phyloP scores from a whole-genome alignment of 2,113 vertebrate species.

The Illadopsis cleaveri region DNA sequence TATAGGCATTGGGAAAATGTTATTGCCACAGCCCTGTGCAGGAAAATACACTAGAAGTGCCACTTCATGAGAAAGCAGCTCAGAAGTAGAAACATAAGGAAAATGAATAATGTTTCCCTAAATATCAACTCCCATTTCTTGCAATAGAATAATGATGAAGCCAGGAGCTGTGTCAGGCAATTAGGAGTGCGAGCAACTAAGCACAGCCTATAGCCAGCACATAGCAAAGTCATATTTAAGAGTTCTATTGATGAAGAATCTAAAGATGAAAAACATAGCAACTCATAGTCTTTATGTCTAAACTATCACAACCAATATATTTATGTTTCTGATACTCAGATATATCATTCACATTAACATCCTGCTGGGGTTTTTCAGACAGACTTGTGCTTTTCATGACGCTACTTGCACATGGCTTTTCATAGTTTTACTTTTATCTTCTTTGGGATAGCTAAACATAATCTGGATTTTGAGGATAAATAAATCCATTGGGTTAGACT shows the following conservation, averaged over 20 bases:
- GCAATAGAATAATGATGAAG: neutral
- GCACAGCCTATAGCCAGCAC: neutral
- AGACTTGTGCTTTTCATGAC: neutral
- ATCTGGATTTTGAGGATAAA: neutral
- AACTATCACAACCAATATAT: neutral
- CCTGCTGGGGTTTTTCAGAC: neutral
- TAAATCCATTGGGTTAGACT: neutral
- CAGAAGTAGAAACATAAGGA: neutral
- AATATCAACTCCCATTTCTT: neutral
- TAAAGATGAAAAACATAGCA: neutral
- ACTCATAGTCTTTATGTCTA: neutral
- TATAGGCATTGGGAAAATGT: slow-evolving; percentile 34
- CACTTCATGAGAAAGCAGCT: neutral
- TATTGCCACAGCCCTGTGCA: neutral
- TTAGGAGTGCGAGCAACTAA: neutral
- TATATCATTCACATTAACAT: neutral
- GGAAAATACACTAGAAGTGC: neutral
- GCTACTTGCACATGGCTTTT: neutral
- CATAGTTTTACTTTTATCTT: neutral
- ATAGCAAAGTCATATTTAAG: neutral
- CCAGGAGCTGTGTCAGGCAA: neutral
- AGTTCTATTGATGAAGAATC: neutral
- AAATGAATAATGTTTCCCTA: neutral
- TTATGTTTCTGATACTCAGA: neutral
- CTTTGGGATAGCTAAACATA: neutral